Conservation (phyloP, 2,113 vertebrate genomes). For the Theristicus caerulescens region DNA sequence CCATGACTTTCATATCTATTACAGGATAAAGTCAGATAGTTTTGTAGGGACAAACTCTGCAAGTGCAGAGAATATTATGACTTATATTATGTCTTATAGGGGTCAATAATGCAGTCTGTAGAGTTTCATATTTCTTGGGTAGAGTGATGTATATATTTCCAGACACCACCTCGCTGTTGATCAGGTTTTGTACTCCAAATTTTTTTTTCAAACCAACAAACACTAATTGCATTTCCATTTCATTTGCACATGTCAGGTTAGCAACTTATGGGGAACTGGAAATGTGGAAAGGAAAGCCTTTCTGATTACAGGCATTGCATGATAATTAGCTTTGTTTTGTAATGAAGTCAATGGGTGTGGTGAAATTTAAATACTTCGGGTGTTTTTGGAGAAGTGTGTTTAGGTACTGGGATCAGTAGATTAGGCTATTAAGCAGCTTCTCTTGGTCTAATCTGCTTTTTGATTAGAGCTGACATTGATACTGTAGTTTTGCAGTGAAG, state of each 20-base stretch:
- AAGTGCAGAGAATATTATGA: not conserved
- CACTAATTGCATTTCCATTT: not conserved
- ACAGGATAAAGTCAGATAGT: not conserved
- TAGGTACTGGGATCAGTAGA: not conserved
- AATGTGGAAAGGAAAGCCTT: not conserved
- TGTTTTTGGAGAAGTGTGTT: not conserved
- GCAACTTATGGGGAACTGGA: not conserved
- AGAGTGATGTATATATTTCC: not conserved
- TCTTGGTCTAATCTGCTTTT: not conserved
- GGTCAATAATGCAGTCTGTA: not conserved
- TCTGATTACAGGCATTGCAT: not conserved
- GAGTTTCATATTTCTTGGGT: not conserved
- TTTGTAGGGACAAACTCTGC: not conserved
- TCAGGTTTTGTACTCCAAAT: not conserved
- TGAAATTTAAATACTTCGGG: not conserved
- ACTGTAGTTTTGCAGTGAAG: not conserved
- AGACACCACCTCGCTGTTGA: not conserved
- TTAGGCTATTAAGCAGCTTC: not conserved
- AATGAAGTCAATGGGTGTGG: not conserved
- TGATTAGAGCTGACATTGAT: not conserved
- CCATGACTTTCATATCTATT: not conserved
- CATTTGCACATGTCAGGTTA: not conserved
- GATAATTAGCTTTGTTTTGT: not conserved
- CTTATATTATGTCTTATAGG: not conserved
- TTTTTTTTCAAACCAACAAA: not conserved